Evolutionary conservation across 2,797 vertebrate genomes (phyloP).

Genomic region (Synaphobranchus kaupii): DNA sequence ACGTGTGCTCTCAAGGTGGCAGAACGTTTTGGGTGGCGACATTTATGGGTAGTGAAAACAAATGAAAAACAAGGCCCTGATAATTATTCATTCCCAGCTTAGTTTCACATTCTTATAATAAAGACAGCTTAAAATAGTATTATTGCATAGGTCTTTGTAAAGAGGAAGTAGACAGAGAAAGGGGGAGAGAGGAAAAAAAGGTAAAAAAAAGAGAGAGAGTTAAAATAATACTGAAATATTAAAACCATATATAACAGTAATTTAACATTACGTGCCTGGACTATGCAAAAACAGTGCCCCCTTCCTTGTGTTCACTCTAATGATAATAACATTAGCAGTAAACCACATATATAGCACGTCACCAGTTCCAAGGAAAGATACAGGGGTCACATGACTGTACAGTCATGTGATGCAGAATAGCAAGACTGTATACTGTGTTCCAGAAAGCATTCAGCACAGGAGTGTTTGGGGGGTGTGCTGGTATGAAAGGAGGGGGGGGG

Average conservation of each 20-base stretch:
- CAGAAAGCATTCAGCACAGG: not conserved
- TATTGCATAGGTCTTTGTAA: slow-evolving; percentile 68
- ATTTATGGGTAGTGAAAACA: slow-evolving; percentile 14
- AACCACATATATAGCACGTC: not conserved
- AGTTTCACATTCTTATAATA: slow-evolving; percentile 49
- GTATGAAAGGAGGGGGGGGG: not conserved
- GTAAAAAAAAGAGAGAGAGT: slow-evolving; percentile 19
- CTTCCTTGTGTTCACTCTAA: not conserved
- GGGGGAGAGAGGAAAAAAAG: slow-evolving; percentile 21
- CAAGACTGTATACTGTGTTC: not conserved
- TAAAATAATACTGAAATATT: not conserved
- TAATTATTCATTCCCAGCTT: slow-evolving; percentile 26
- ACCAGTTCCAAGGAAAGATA: not conserved
- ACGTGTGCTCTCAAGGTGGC: not conserved
- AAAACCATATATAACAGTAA: slow-evolving; percentile 10
- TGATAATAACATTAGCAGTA: not conserved
- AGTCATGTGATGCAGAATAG: not conserved
- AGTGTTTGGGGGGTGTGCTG: not conserved
- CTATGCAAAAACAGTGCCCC: not conserved
- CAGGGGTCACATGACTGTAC: not conserved
- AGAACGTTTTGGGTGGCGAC: not conserved
- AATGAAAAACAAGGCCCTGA: slow-evolving; percentile 22
- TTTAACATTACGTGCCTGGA: not conserved
- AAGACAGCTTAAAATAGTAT: slow-evolving; percentile 41
- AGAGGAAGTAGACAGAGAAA: slow-evolving; percentile 15